Base-by-base conservation (phyloP, 2,797 vertebrate species). In the Xiphorhynchus erythropygius region DNA sequence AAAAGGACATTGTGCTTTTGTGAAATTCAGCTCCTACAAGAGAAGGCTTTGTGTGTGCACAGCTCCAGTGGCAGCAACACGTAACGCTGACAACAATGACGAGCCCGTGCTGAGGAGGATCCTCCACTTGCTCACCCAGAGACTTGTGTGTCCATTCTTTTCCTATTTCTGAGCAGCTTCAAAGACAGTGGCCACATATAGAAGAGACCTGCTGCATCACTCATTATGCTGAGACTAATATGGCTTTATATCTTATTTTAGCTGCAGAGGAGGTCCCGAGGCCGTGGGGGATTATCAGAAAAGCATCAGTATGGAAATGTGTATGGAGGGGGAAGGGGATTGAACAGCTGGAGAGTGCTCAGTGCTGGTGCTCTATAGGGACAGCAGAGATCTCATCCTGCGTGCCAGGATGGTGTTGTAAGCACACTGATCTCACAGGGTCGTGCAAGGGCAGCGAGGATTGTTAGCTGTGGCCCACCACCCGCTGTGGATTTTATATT, bases 211-310 rank as follows among this genome's bases (percentile, higher is more conserved):
- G 50, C 81, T 56, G 46, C 63, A 80, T 80, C 41, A 39, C 28
- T 94, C 62, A 21, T 84, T 75, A 70, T 76, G 32, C 74, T 85
- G 78, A 90, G 65, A 50, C 69, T 89, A 80, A 86, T 60, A 52
- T 44, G 65, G 59, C 24, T 92, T 97, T 91, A 27, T 71, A 60
- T 69, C 73, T 94, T 86, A 76, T 94, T 96, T 93, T 94, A 90
- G 73, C 60, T 77, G 22, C 76, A 87, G 73, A 87, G 42, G 35
- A 95, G 92, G 74, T 73, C 87, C 88, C 0, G 0, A 67, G 73
- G 69, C 83, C 19, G 2, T 13, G 23, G 32, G 30, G 39, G 83
- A 68, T 96, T 90, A 84, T 50, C 81, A 89, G 77, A 84, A 94
- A 92, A 91, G 68, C 63, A 87, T 73, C 63, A 64, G 44, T 56